Percentiles rank a stretch among this genome's conserved stretches.
These are phyloP conservation scores for Lacerta agilis DNA, from an alignment of 2,797 vertebrate species.

Conservation along the genomic window DNA sequence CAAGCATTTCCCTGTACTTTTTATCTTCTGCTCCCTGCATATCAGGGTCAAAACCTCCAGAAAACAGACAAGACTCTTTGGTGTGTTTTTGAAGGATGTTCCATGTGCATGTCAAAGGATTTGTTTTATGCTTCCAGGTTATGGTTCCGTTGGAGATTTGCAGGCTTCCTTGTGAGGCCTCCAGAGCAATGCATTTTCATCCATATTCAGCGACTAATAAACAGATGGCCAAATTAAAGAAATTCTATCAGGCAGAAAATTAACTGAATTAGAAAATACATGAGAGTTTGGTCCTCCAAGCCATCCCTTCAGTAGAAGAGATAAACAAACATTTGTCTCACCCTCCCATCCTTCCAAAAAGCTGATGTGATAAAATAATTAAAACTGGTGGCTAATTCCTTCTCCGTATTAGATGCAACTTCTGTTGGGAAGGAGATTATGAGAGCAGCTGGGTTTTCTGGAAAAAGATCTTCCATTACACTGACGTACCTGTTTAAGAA, in stretches of 20 bases:
- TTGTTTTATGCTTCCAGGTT: slow-evolving; percentile 11
- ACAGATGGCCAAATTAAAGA: slow-evolving; percentile 74
- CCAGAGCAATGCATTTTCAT: slow-evolving; percentile 44
- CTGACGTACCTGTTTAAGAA: not conserved
- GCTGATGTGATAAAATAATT: slow-evolving; percentile 63
- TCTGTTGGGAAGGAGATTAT: slow-evolving; percentile 57
- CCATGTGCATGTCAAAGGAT: not conserved
- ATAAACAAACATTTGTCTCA: slow-evolving; percentile 50
- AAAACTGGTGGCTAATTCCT: slow-evolving; percentile 66
- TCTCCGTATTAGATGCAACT: slow-evolving; percentile 51
- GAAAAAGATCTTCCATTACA: slow-evolving; percentile 59
- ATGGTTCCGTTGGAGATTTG: not conserved
- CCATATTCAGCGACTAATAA: slow-evolving; percentile 64
- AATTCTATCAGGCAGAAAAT: slow-evolving; percentile 72
- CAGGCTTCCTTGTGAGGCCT: not conserved
- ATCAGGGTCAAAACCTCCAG: not conserved
- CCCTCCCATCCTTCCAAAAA: slow-evolving; percentile 31
- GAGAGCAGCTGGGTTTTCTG: slow-evolving; percentile 64
- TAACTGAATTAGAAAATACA: slow-evolving; percentile 72
- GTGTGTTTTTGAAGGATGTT: not conserved
- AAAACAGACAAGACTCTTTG: not conserved
- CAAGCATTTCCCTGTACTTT: too few species aligned
- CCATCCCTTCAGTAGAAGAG: slow-evolving; percentile 62
- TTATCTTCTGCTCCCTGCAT: too few species aligned
- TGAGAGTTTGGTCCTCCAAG: slow-evolving; percentile 60